These are phyloP conservation scores for Pitta sordida DNA, from an alignment of 2,113 vertebrate genomes.

Conservation along the genomic window DNA sequence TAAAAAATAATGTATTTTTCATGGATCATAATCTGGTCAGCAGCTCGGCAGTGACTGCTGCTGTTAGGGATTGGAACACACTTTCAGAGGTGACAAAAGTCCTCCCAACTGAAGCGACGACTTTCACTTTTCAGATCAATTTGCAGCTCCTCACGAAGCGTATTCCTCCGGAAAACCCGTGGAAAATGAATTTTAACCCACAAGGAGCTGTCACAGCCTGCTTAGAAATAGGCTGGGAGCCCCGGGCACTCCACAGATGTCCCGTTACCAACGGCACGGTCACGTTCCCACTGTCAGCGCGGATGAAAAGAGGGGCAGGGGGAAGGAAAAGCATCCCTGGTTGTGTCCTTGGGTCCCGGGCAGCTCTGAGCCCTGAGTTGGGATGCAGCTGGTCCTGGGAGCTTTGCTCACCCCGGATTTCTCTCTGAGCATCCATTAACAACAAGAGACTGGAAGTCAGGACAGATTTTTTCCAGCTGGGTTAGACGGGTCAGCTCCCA, in stretches of 20 bases:
- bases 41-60: not conserved
- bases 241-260: not conserved
- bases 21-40: not conserved
- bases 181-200: not conserved
- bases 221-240: not conserved
- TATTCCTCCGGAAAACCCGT: not conserved
- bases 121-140: not conserved
- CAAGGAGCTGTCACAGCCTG: not conserved
- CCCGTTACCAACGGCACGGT: fast-evolving
- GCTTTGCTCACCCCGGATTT: not conserved
- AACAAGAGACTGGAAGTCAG: constrained; percentile 56
- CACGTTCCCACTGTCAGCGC: not conserved
- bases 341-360: no score
- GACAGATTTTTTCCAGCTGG: constrained; percentile 56
- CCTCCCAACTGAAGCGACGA: not conserved
- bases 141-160: not conserved
- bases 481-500: constrained; percentile 38
- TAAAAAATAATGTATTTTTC: fast-evolving
- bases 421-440: not conserved
- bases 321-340: not conserved
- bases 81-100: not conserved
- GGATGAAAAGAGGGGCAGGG: not conserved
- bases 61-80: fast-evolving
- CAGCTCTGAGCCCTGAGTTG: not conserved
- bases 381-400: not conserved